Conservation (phyloP, 2,797 vertebrate genomes). For the Bovichtus variegatus region DNA sequence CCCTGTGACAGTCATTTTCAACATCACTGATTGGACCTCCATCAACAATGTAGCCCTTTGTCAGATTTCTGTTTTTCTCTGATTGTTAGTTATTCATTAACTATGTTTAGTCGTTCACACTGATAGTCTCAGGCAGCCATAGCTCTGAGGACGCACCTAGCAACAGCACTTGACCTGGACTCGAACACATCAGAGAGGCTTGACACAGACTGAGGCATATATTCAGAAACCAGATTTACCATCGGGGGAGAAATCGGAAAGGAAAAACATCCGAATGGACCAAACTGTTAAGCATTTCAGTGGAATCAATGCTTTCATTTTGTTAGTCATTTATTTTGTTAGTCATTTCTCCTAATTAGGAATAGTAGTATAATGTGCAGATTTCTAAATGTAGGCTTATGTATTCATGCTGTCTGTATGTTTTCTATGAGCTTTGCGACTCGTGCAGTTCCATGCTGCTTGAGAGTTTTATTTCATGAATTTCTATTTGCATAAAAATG, state of each 20-base stretch:
- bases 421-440: not conserved
- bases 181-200: slow-evolving; percentile 52
- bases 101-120: not conserved
- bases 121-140: slow-evolving; percentile 13
- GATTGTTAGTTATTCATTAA: slow-evolving; percentile 18
- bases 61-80: not conserved
- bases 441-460: not conserved
- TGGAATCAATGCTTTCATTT: not conserved
- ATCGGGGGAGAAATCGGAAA: not conserved
- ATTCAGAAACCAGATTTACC: slow-evolving; percentile 23
- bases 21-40: not conserved
- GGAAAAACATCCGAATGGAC: not conserved
- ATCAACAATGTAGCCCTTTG: not conserved
- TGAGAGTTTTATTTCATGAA: not conserved
- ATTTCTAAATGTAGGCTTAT: not conserved
- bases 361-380: not conserved
- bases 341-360: not conserved
- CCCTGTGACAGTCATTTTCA: not conserved
- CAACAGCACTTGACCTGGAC: slow-evolving; percentile 64
- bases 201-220: slow-evolving; percentile 25
- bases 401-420: not conserved
- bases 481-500: not conserved
- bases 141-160: slow-evolving; percentile 42
- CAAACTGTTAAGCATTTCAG: not conserved
- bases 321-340: not conserved